Evolutionary conservation across 2,113 vertebrate species (phyloP).

Genomic region (Noturus placidus): DNA sequence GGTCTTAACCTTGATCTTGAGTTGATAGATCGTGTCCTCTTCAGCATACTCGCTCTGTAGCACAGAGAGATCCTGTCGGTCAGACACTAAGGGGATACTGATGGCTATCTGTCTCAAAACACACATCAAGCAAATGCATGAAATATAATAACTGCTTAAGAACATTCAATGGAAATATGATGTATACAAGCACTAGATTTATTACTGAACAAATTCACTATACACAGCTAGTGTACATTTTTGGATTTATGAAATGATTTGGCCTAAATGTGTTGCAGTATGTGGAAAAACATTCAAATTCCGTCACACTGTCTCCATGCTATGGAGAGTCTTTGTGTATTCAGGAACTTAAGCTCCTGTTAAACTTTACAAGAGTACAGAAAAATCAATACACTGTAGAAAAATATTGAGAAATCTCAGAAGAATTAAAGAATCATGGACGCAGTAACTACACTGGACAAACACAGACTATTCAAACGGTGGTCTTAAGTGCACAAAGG

Average conservation of each 20-base stretch:
- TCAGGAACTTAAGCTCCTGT: not conserved
- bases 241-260: not conserved
- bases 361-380: not conserved
- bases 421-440: not conserved
- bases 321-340: not conserved
- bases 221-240: not conserved
- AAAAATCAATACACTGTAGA: not conserved
- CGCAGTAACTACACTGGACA: not conserved
- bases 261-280: not conserved
- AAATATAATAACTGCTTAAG: not conserved
- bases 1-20: conserved; percentile 86
- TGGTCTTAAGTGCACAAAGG: not conserved
- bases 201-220: not conserved
- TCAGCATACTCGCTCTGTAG: conserved; percentile 85
- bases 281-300: not conserved
- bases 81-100: conserved; percentile 88
- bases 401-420: not conserved
- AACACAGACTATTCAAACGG: not conserved
- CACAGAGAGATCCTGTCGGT: conserved; percentile 83
- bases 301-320: not conserved
- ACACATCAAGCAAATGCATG: conserved; percentile 1
- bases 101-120: conserved; percentile 79
- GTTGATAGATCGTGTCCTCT: conserved; percentile 88
- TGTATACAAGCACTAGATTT: not conserved
- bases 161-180: not conserved